Conservation (phyloP, 2,888 invertebrate genomes). For the Machimus atricapillus region DNA sequence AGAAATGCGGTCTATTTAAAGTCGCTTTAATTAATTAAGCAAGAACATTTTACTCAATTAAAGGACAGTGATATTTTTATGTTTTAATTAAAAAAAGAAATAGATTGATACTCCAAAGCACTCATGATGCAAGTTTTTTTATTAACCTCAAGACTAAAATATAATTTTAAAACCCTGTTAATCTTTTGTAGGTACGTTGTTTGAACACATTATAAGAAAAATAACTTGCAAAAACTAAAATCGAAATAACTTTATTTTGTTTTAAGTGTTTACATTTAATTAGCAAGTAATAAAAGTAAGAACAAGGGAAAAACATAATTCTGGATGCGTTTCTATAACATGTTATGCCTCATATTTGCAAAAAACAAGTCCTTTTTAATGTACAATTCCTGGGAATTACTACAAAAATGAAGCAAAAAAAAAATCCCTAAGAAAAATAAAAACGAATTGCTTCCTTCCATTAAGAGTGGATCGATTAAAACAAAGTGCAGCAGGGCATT, state of each 20-base stretch:
- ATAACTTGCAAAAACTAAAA: not conserved
- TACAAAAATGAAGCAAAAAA: not conserved
- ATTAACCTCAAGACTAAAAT: not conserved
- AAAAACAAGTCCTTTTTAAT: not conserved
- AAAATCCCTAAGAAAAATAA: not conserved
- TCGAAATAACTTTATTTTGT: not conserved
- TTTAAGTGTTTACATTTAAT: not conserved
- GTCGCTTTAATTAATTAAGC: no score
- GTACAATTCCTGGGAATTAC: not conserved
- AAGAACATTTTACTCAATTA: no score
- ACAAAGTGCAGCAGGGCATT: not conserved
- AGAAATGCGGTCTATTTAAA: no score
- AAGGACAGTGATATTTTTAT: no score
- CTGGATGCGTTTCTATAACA: not conserved
- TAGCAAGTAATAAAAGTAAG: not conserved
- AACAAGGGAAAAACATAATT: not conserved
- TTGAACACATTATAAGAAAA: not conserved
- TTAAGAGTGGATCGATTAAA: not conserved
- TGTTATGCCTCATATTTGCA: not conserved
- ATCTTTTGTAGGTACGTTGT: not conserved
- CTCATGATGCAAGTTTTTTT: no score
- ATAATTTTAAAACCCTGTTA: not conserved
- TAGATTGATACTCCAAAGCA: no score
- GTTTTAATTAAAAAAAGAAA: no score
- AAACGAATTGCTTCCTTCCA: not conserved